phyloP scores from a whole-genome alignment of 2,888 invertebrate species.

The Muschampia plurimacula region DNA sequence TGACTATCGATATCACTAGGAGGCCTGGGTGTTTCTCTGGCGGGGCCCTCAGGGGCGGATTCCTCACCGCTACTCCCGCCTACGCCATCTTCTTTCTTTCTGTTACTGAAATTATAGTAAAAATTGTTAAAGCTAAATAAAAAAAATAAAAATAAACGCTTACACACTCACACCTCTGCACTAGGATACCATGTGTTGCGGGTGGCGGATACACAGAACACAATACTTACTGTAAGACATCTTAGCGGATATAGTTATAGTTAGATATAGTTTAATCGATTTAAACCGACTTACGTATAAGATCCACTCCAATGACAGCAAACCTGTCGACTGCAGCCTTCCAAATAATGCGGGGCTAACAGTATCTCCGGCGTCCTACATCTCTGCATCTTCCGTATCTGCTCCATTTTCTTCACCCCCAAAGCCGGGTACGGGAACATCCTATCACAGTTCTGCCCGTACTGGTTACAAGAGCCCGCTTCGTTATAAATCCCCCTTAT shows the following conservation, averaged over 20 bases:
- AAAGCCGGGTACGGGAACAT: conserved; percentile 74
- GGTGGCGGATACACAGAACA: no score
- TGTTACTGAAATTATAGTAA: no score
- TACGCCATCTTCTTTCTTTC: no score
- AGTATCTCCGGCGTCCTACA: conserved; percentile 92
- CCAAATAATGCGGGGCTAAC: conserved; percentile 90
- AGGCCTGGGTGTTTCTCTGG: conserved; percentile 79
- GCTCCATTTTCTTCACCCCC: conserved; percentile 81
- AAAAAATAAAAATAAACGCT: no score
- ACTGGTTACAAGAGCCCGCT: conserved; percentile 59
- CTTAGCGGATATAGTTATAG: no score
- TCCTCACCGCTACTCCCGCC: conserved; percentile 76
- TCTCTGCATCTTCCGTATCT: conserved; percentile 72
- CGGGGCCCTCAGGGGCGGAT: conserved; percentile 73
- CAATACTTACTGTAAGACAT: no score
- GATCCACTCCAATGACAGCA: conserved; percentile 81
- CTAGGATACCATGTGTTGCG: no score
- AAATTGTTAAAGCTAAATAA: no score
- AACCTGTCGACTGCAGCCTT: conserved; percentile 73
- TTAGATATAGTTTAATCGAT: no score
- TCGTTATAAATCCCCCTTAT: conserved; percentile 64
- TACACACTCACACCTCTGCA: no score
- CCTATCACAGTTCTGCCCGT: conserved; percentile 68
- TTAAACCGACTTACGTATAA: conserved; percentile 71
- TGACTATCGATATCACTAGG: conserved; percentile 92